phyloP scores from a whole-genome alignment of 2,888 invertebrate species.

The Acrocyrtus sp. region DNA sequence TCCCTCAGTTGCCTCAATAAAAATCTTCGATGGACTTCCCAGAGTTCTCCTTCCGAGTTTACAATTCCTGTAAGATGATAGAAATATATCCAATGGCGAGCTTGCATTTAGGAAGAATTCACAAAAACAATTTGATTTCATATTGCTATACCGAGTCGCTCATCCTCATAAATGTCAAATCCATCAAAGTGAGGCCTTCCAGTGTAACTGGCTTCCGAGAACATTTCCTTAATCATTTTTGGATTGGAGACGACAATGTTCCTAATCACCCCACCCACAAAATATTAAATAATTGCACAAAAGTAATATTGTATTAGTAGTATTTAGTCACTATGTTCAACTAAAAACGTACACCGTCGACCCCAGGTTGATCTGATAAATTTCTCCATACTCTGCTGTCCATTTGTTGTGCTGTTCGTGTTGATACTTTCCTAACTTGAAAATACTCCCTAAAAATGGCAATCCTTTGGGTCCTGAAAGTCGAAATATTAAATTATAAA shows the following conservation, averaged over 20 bases:
- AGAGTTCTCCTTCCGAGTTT: constrained; percentile 23
- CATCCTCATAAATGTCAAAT: constrained; percentile 12
- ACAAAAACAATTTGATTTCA: background rate
- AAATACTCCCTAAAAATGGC: constrained; percentile 23
- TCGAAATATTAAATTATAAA: background rate
- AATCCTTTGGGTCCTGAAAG: constrained; percentile 14
- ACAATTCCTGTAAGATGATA: constrained; percentile 12
- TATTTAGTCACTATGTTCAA: background rate
- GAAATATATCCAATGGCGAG: background rate
- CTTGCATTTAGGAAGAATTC: background rate
- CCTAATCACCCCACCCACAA: no score
- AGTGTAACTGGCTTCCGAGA: constrained; percentile 9
- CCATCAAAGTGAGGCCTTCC: constrained; percentile 21
- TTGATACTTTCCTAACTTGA: background rate
- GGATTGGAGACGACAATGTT: constrained; percentile 15
- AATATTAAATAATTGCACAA: background rate
- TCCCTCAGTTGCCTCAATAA: constrained; percentile 36
- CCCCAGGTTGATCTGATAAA: constrained; percentile 23
- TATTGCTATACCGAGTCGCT: background rate
- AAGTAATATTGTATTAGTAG: no score
- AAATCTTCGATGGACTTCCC: constrained; percentile 35
- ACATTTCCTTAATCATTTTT: constrained; percentile 30
- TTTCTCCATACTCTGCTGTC: constrained; percentile 22
- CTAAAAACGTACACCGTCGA: background rate
- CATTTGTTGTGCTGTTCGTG: constrained; percentile 12